Percentiles rank a stretch among this genome's conserved stretches.
These are phyloP conservation scores for Thymelicus lineola DNA, from an alignment of 2,888 invertebrate genomes.

Conservation along the genomic window DNA sequence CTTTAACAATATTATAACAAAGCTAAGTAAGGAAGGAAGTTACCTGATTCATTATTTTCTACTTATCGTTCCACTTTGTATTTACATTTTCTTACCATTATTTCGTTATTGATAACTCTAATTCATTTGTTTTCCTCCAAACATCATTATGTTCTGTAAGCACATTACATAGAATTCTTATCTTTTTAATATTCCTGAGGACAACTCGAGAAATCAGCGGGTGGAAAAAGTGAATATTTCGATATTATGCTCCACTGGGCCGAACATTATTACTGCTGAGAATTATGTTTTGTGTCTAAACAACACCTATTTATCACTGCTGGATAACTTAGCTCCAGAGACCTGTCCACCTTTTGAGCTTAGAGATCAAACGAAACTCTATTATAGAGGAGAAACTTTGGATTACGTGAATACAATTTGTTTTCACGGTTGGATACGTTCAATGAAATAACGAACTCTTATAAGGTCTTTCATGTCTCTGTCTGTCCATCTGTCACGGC, in stretches of 20 bases:
- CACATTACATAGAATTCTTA: constrained; percentile 23
- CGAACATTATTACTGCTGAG: constrained; percentile 42
- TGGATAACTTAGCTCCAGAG: constrained; percentile 18
- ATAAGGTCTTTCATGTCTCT: not conserved
- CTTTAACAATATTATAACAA: too few relatives aligned
- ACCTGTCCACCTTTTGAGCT: constrained; percentile 16
- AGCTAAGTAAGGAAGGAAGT: too few relatives aligned
- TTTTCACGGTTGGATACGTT: not conserved
- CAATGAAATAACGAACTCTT: too few relatives aligned
- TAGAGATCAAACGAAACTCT: constrained; percentile 16
- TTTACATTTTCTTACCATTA: too few relatives aligned
- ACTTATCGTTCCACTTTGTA: too few relatives aligned
- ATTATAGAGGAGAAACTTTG: constrained; percentile 5
- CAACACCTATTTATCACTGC: constrained; percentile 49
- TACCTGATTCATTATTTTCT: too few relatives aligned
- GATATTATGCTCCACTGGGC: constrained; percentile 41
- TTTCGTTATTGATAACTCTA: not conserved
- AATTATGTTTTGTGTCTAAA: constrained; percentile 55
- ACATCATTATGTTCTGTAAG: constrained; percentile 6
- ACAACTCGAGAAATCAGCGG: constrained; percentile 7
- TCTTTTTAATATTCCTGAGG: constrained; percentile 20
- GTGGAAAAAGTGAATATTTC: constrained; percentile 44
- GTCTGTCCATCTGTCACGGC: not conserved
- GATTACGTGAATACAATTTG: constrained; percentile 17
- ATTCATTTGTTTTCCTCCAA: not conserved